Base-by-base conservation (phyloP, 2,797 vertebrate species). In the Coilia nasus region DNA sequence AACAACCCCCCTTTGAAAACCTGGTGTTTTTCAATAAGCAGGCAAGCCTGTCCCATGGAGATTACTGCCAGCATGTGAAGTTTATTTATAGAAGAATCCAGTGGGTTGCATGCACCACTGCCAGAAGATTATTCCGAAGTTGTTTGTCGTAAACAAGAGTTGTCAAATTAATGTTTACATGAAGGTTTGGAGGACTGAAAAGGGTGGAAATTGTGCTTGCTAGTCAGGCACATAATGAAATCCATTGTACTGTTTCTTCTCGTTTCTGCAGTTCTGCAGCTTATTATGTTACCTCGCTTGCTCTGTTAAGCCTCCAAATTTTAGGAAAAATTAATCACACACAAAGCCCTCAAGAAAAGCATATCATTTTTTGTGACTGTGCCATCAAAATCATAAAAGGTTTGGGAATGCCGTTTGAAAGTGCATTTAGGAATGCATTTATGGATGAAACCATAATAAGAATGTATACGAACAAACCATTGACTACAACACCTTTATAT, bases 1-100 rank as follows among this genome's bases (percentile, higher is more conserved):
- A 78, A 35, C 19, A 19, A 44, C 28, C 88, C 90, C 91, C 90
- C 93, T 83, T 88, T 87, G 90, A 90, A 89, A 83, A 12, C 85
- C 89, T 89, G 88, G 88, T 93, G 91, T 93, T 94, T 94, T 95
- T 85, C 93, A 94, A 94, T 95, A 95, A 94, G 92, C 92, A 87
- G 89, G 89, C 89, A 83, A 60, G 83, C 90, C 87, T 88, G 90
- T 87, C 88, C 93, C 93, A 92, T 91, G 91, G 93, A 92, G 92
- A 92, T 89, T 50, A 81, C 85, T 84, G 87, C 89, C 89, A 89
- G 84, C 31, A 91, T 80, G 87, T 81, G 87, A 62, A 82, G 71
- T 87, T 91, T 94, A 93, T 94, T 94, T 93, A 92, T 94, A 93
- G 93, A 41, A 78, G 71, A 78, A 78, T 78, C 71, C 71, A 44